Evolutionary conservation across 2,113 vertebrate genomes (phyloP).

Genomic region (Antechinus flavipes): DNA sequence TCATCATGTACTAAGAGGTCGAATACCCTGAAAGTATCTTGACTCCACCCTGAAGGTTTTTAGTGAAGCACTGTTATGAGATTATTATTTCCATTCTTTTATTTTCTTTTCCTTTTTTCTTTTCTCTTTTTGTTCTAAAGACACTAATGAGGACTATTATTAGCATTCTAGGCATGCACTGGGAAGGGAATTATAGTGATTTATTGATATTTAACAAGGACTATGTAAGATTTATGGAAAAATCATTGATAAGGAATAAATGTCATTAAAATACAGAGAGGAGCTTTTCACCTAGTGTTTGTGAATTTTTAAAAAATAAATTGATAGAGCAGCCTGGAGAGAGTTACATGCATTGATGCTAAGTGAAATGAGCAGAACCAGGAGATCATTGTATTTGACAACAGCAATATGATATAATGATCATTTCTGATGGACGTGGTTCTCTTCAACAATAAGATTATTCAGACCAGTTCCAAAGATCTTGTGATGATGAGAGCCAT

Average conservation of each 20-base stretch:
- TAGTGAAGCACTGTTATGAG: slow-evolving; percentile 58
- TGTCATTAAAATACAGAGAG: neutral
- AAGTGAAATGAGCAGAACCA: too few species aligned
- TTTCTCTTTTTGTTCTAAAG: slow-evolving; percentile 62
- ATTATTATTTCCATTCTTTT: slow-evolving; percentile 48
- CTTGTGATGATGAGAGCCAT: too few species aligned
- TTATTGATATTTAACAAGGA: slow-evolving; percentile 72
- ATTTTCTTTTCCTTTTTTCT: slow-evolving; percentile 63
- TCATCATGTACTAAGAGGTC: slow-evolving; percentile 60
- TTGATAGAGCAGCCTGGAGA: too few species aligned
- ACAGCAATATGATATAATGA: too few species aligned
- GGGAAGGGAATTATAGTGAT: slow-evolving; percentile 35
- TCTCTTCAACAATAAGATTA: too few species aligned
- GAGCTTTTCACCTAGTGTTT: neutral
- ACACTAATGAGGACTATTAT: slow-evolving; percentile 45
- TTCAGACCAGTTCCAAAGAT: too few species aligned
- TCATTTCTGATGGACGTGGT: too few species aligned
- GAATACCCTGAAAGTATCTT: slow-evolving; percentile 51
- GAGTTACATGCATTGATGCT: too few species aligned
- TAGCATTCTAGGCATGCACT: slow-evolving; percentile 26
- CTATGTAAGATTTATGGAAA: neutral
- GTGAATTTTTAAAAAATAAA: too few species aligned
- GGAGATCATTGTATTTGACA: too few species aligned
- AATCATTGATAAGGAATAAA: neutral
- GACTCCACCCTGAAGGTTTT: slow-evolving; percentile 59